Evolutionary conservation across 1,140 invertebrate species (phyloP), one percentile per base, ranked within the genome.

Genomic region (Eufriesea mexicana): DNA sequence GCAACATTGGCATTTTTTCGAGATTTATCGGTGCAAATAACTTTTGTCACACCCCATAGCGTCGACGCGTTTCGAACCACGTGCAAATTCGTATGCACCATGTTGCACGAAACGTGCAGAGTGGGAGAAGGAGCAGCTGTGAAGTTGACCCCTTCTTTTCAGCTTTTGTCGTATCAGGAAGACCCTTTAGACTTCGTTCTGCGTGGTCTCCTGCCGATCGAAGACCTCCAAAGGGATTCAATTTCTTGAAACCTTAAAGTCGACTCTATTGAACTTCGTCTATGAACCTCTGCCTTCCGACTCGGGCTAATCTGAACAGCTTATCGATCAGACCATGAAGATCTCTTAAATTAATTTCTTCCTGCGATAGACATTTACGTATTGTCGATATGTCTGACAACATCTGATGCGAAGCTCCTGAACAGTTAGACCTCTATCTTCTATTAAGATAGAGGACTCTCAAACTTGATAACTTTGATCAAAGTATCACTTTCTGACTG

Each of bases 61-160:
- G 12, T 49, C 67, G 67, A 70, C 2, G 12, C 23, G 12, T 25
- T 25, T 45, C 0, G 23, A 35, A 5, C 49, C 64, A 72, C 72
- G 67, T 74, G 80, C 84, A 67, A 81, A 85, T 85, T 84, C 49
- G 68, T 79, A 70, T 51, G 62, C 55, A 35, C 14, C 51, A 35
- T n/a, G 73, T 23, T 28, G 72, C 20, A 49, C 49, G 45, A 18
- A 35, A 49, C 1, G 51, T 12, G 7, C 18, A 25, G n/a, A 55
- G n/a, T 16, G 28, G 70, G 35, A 64, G 47, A 55, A 45, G n/a
- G 54, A 73, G 55, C 79, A 84, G 61, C 59, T 70, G 77, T 78
- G 81, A 73, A 77, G 73, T 57, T 78, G 59, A 72, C 70, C 85
- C 75, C 66, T 86, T 72, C 54, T 83, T 54, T 83, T 49, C 51